Evolutionary conservation across 2,113 vertebrate species (phyloP), one percentile per base, ranked within the genome.

Genomic region (Phaethon lepturus): DNA sequence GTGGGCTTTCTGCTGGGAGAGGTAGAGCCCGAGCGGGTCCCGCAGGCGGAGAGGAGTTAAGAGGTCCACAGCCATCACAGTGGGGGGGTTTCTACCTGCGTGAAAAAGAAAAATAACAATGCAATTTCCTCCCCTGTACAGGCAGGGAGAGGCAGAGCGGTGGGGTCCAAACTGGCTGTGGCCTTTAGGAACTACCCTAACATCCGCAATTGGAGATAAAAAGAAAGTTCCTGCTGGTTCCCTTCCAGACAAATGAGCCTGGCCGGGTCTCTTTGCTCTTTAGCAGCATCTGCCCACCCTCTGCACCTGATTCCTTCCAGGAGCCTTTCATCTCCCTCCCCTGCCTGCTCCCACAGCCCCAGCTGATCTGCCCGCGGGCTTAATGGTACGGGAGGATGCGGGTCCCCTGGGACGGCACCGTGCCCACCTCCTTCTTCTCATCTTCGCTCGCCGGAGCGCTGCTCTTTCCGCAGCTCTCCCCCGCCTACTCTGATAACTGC

Each of bases 211-310:
- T 19, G 24, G 80, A 94, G 95, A 97, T 95, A 79, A 95, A 95
- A 96, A 91, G 89, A 88, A 95, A 95, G 91, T 95, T 95, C 95
- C 97, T 1, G 97, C 97, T 97, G 97, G 4, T 96, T 97, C 89
- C 77, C 89, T 97, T 85, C 89, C 93, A 95, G 96, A 95, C 95
- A 97, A 95, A 97, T 94, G 95, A 97, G 97, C 93, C 93, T 82
- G 94, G 84, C 93, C 91, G 47, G n/a, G 38, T 95, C 89, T 64
- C 84, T 96, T 76, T 73, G 91, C 96, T 95, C 95, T 93, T 84
- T 28, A 96, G 93, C 92, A 91, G 91, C 95, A 95, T 93, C 80
- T 96, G 92, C 81, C 93, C 95, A 87, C 84, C 89, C 96, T 95
- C 96, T 44, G 93, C 95, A 97, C 94, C 93, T 95, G 95, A 97